Evolutionary conservation across 2,888 invertebrate genomes (phyloP), one percentile per base, ranked within the genome.

Genomic region (Diachrysia chrysitis): DNA sequence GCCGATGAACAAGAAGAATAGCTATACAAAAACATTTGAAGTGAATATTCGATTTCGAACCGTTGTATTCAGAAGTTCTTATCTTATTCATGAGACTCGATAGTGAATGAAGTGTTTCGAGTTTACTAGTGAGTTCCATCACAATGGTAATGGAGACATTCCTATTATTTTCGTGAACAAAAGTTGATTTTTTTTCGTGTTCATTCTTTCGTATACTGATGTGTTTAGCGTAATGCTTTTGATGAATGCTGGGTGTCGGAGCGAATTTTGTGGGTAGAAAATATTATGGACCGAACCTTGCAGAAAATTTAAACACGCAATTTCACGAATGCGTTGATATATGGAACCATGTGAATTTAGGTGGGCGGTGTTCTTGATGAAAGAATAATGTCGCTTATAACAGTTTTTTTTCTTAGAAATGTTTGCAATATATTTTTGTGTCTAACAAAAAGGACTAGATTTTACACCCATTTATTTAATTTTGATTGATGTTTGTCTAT

Each of bases 221-320:
- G 76, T 76, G 66, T 76, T 79, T 73, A 75, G 56, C 63, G 54
- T 68, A 65, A 73, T 70, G 58, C 29, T 70, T 79, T 67, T 74
- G 70, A 70, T 66, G 70, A 66, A 71, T 72, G 53, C 69, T 65
- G 16, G 56, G 56, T 55, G 59, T 63, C 25, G 58, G 37, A 58
- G 62, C 46, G 46, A 73, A 74, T 64, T 60, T 71, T 61, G 29
- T 66, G 60, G n/a, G 56, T 62, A 57, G 46, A 55, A 42, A 66
- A 61, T 64, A n/a, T 58, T 16, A 21, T 48, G 29, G 54, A 16
- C 12, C 17, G 6, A 56, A 37, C 37, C 17, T 62, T 46, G 25
- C 14, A 25, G 19, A 51, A 64, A 64, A 67, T 53, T 62, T 51
- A 25, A 55, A 29, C 5, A n/a, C 21, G 14, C 29, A 46, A 59